Conservation (phyloP, 2,888 invertebrate genomes). For the Drosophila melanosoma region DNA sequence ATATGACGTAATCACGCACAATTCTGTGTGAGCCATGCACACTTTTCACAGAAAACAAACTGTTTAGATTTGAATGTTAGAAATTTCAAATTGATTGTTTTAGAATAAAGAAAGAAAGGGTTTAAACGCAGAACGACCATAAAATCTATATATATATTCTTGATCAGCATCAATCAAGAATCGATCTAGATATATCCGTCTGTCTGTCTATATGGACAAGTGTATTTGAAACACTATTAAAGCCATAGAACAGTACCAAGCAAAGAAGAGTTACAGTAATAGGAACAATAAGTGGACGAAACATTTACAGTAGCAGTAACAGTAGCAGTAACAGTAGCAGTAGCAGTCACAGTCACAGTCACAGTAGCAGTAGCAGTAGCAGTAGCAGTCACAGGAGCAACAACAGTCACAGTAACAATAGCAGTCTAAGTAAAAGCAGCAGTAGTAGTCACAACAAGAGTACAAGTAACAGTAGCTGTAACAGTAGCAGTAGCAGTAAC, state of each 20-base stretch:
- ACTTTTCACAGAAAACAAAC: not conserved
- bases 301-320: not conserved
- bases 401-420: not conserved
- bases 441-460: not conserved
- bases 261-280: not conserved
- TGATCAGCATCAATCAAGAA: not conserved
- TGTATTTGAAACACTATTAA: not conserved
- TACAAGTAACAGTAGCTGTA: not conserved
- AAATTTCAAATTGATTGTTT: not conserved
- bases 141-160: not conserved
- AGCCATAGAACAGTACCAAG: no score
- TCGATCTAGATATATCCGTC: not conserved
- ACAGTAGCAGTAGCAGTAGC: not conserved
- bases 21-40: slow-evolving; percentile 10
- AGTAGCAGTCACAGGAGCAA: not conserved
- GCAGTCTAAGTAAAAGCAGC: not conserved
- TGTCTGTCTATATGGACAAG: not conserved
- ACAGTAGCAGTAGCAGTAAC: not conserved
- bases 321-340: not conserved
- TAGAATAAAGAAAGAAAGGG: not conserved
- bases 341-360: not conserved
- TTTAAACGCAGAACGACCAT: not conserved
- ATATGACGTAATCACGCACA: slow-evolving; percentile 47
- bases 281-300: not conserved
- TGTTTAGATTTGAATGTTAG: not conserved